phyloP scores from a whole-genome alignment of 2,888 invertebrate genomes.

The Agrochola litura region DNA sequence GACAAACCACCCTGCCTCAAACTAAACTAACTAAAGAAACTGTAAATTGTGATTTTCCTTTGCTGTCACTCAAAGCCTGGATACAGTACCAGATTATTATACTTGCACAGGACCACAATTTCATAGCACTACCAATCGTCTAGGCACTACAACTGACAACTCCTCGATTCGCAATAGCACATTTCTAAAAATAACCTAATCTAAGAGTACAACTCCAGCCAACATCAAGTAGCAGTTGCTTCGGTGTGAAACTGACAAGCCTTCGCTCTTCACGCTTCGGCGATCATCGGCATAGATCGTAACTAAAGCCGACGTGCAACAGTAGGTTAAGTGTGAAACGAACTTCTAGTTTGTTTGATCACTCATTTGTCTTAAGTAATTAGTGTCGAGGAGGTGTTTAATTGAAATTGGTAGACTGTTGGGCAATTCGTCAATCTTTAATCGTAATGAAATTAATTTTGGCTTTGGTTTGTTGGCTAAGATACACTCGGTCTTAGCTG shows the following conservation, averaged over 20 bases:
- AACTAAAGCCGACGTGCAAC: slow-evolving; percentile 44
- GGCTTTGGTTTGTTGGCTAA: not conserved
- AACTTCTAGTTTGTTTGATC: slow-evolving; percentile 42
- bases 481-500: not conserved
- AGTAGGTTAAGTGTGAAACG: slow-evolving; percentile 50
- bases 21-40: no score
- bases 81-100: no score
- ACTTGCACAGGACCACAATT: not conserved
- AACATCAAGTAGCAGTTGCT: slow-evolving; percentile 42
- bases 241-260: slow-evolving; percentile 62
- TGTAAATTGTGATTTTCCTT: no score
- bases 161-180: no score
- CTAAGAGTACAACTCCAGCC: not conserved
- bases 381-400: slow-evolving; percentile 25
- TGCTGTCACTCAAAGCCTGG: not conserved
- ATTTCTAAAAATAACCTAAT: slow-evolving; percentile 11
- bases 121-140: not conserved
- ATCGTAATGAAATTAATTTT: not conserved
- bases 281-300: slow-evolving; percentile 46
- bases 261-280: slow-evolving; percentile 54
- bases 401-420: slow-evolving; percentile 23
- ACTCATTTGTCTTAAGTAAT: slow-evolving; percentile 52
- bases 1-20: no score
- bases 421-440: not conserved
- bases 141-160: not conserved